Base-by-base conservation (phyloP, 2,113 vertebrate genomes). In the Hippocampus barbouri region DNA sequence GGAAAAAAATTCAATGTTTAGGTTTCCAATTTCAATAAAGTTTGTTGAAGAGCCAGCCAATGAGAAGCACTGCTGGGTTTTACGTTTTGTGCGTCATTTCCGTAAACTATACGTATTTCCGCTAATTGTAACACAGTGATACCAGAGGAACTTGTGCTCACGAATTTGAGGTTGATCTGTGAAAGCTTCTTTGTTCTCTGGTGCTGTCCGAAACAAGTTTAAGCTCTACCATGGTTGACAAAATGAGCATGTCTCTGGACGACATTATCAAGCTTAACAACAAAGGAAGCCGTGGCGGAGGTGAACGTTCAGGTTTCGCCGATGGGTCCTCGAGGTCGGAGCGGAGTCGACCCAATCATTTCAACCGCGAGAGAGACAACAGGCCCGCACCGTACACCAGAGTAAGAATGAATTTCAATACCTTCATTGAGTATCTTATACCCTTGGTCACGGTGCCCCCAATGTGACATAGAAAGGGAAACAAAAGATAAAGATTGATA, bases 161-260 rank as follows among this genome's bases (percentile, higher is more conserved):
- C 71, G 77, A 81, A 79, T 70, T 38, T 70, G 3, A 21, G 15
- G n/a, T 10, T 8, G 8, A 12, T n/a, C 7, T 1, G 15, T 5
- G 2, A n/a, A 2, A 47, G 45, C 21, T 66, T 66, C 63, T 45
- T 45, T 47, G n/a, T 45, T 45, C 10, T 25, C 23, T 3, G 64
- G n/a, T 16, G 41, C 23, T 25, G 10, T 66, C 15, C 4, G 43
- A 47, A 47, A 25, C 15, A 16, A 66, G 7, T 14, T 8, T 0
- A 16, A 57, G 8, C 34, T 4, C 0, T 38, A 53, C 23, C 57
- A 98, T 97, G 97, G 90, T 92, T 60, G 95, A 97, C 79, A 98
- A 98, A 86, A 96, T 98, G 94, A 94, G 93, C 77, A 98, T 98
- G 96, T 98, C 96, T 76, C 89, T 98, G 85, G 96, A 98, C 84